Evolutionary conservation across 37 sponge, comb jelly and placozoan species (phyloP), one percentile per base, ranked within the genome.

Genomic region (Chondrosia reniformis): DNA sequence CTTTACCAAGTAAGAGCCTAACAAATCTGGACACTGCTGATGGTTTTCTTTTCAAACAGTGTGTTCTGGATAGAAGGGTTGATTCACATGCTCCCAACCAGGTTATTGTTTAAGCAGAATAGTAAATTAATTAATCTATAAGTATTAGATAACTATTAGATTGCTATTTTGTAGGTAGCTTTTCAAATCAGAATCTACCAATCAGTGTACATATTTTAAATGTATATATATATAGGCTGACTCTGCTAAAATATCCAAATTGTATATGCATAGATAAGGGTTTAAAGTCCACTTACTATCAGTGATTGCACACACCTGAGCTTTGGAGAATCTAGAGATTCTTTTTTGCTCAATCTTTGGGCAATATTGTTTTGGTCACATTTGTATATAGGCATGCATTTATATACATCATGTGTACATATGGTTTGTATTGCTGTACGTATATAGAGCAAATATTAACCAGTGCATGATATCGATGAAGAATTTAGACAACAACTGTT

Each of bases 11-110:
- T 17, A 2, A 24, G 1, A 77, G 55, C 45, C 63, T 89, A 2
- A 46, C 78, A 19, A 84, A 83, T 63, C 80, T 79, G 61, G 84
- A 86, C 72, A 40, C 72, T 5, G 41, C 40, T 28, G 83, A 93
- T 84, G 94, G 94, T 4, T 76, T 93, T 39, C 62, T 79, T 15
- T 87, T 93, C 74, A 89, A 83, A 34, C 83, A 82, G 55, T 86
- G 87, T 78, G 94, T 86, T 45, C 63, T 55, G 49, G 88, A 88
- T 25, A 66, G 82, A 27, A 58, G 80, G 5, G 81, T 90, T 5
- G 85, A 90, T 54, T 1, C 58, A 0, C 9, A 32, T 21, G 91
- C 88, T 46, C 24, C 55, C 38, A 86, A 90, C 61, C 94, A 93
- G 82, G 77, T 79, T 19, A 66, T 42, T 36, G 19, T 24, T n/a